Evolutionary conservation across 2,888 invertebrate genomes (phyloP), one percentile per base, ranked within the genome.

Genomic region (Anorthoa munda): DNA sequence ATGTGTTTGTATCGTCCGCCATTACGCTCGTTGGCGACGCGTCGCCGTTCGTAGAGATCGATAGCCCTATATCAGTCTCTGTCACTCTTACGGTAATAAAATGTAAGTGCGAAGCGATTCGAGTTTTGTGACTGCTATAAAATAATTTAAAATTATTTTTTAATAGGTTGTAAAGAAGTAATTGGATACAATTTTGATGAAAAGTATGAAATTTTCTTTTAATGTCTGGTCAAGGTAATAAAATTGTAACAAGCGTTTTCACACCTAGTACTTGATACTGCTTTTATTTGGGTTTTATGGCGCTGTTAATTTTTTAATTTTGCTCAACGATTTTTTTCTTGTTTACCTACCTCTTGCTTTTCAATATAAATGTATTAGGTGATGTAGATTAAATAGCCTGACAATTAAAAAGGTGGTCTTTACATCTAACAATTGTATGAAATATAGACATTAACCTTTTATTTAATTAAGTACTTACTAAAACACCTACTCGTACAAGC

Each of bases 1-100:
- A 82, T 85, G 88, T 92, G 90, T 93, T 92, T 93, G 89, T 90
- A 81, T 90, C 90, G 92, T 90, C 92, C 93, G 93, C 92, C 94
- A 93, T 95, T 94, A 92, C 89, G 87, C 85, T 90, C 88, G 87
- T 87, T 84, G 89, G 89, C 88, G 84, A 86, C 82, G 86, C 87
- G 84, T 82, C 77, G 83, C 85, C 63, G 86, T 87, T 88, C 90
- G 89, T 88, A 83, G 92, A 92, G 91, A 91, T 91, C 90, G 90
- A 91, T 91, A 89, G 88, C 90, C 87, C 81, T 92, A 86, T 88
- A 66, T 86, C 89, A 86, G 77, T 94, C 94, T 91, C 94, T 90
- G 88, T 95, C 87, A 83, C 92, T 89, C 94, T 87, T 85, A 88
- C 75, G 83, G 84, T 82, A 83, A 78, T 83, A 85, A 85, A 83